These are phyloP conservation scores for Buphagus erythrorhynchus DNA, from an alignment of 2,797 vertebrate species.

Conservation along the genomic window DNA sequence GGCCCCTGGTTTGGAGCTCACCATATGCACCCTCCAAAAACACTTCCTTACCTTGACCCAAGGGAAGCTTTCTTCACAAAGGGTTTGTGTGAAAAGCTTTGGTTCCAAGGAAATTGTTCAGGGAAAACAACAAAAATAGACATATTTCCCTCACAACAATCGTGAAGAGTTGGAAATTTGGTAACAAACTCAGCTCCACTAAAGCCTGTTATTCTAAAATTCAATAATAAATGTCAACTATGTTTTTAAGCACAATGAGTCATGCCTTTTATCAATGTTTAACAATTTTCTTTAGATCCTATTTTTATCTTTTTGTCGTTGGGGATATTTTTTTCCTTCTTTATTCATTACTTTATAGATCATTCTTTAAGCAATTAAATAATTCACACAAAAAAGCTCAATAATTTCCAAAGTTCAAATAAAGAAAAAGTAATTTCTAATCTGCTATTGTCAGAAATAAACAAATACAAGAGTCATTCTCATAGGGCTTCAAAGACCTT, in stretches of 20 bases:
- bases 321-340: neutral
- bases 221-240: neutral
- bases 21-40: rapidly evolving
- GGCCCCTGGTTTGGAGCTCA: too few species aligned
- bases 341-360: neutral
- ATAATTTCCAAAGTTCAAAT: neutral
- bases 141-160: rapidly evolving
- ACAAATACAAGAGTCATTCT: neutral
- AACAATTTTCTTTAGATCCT: neutral
- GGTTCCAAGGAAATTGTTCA: neutral
- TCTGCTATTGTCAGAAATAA: neutral
- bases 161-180: neutral
- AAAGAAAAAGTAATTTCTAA: neutral
- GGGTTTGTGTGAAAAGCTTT: neutral
- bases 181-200: neutral
- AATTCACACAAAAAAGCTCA: neutral
- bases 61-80: neutral
- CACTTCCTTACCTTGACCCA: neutral
- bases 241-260: neutral
- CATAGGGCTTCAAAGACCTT: neutral
- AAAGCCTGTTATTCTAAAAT: neutral
- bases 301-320: neutral
- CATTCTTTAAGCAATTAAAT: neutral
- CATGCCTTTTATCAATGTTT: neutral
- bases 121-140: neutral